Evolutionary conservation across 2,888 invertebrate species (phyloP).

Genomic region (Dioctria rufipes): DNA sequence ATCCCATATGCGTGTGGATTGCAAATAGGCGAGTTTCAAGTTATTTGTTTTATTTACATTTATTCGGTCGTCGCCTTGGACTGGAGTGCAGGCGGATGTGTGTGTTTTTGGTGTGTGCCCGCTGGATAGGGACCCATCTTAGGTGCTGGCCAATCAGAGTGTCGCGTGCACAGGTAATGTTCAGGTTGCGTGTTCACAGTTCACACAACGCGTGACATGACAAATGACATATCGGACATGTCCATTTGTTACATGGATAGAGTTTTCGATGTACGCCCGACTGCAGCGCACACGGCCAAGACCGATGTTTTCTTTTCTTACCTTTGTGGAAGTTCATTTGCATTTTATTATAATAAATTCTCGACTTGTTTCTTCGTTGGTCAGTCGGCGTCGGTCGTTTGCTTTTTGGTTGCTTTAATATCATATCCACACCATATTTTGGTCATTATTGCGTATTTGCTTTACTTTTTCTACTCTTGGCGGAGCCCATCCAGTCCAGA

Average conservation of each 20-base stretch:
- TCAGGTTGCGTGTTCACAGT: conserved; percentile 48
- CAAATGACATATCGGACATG: conserved; percentile 51
- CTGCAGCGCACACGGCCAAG: conserved; percentile 1
- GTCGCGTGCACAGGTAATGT: conserved; percentile 49
- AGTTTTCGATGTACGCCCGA: conserved; percentile 10
- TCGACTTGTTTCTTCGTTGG: conserved; percentile 15
- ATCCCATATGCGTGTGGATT: conserved; percentile 12
- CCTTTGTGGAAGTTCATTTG: conserved; percentile 36
- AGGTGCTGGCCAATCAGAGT: conserved; percentile 34
- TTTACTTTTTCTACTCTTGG: conserved; percentile 32
- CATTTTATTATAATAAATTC: conserved; percentile 48
- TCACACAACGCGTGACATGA: conserved; percentile 43
- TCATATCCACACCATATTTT: conserved; percentile 26
- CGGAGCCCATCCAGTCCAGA: background rate
- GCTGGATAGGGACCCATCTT: background rate
- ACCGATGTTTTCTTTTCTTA: conserved; percentile 1
- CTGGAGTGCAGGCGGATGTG: background rate
- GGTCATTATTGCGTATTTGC: conserved; percentile 28
- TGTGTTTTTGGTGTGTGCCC: background rate
- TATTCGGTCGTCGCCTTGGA: background rate
- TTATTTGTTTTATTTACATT: conserved; percentile 6
- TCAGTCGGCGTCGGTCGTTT: background rate
- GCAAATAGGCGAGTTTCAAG: background rate
- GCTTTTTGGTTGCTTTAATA: background rate
- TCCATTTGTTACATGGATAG: conserved; percentile 33